Percentiles rank a stretch among this genome's conserved stretches.
Evolutionary conservation across 2,888 invertebrate genomes (phyloP).

Genomic region (Meganola albula): DNA sequence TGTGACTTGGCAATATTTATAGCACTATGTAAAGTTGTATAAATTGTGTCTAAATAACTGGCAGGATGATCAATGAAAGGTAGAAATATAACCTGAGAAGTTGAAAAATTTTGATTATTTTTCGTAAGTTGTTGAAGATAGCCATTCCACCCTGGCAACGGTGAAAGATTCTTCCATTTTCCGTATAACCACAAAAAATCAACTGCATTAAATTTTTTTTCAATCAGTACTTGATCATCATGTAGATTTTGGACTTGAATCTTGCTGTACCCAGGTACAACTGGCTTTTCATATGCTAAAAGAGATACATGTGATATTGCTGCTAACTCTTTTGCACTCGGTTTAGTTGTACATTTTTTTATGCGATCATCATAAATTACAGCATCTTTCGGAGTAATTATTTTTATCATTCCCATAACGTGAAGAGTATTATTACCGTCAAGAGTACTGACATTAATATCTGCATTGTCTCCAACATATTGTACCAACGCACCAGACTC

Average conservation of each 20-base stretch:
- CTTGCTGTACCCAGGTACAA: neutral
- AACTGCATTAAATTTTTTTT: constrained; percentile 16
- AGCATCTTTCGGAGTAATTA: constrained; percentile 10
- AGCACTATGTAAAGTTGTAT: constrained; percentile 30
- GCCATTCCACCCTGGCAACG: neutral
- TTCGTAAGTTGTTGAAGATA: constrained; percentile 35
- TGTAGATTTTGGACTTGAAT: constrained; percentile 22
- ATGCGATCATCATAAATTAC: constrained; percentile 25
- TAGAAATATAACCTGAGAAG: constrained; percentile 28
- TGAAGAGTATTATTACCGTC: neutral
- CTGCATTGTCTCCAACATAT: neutral
- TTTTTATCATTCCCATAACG: neutral
- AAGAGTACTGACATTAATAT: neutral
- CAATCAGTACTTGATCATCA: constrained; percentile 23
- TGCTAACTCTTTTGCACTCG: constrained; percentile 23
- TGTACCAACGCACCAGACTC: constrained; percentile 21
- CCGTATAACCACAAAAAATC: constrained; percentile 33
- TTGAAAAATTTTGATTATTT: constrained; percentile 25
- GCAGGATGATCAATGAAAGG: constrained; percentile 41
- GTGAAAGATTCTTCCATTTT: constrained; percentile 24
- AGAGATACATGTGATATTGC: constrained; percentile 28
- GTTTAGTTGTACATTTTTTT: constrained; percentile 31
- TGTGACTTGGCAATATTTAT: constrained; percentile 15
- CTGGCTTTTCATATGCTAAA: constrained; percentile 21
- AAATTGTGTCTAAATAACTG: constrained; percentile 33